phyloP scores from a whole-genome alignment of 1,140 invertebrate species.

The Agrypnia vestita region DNA sequence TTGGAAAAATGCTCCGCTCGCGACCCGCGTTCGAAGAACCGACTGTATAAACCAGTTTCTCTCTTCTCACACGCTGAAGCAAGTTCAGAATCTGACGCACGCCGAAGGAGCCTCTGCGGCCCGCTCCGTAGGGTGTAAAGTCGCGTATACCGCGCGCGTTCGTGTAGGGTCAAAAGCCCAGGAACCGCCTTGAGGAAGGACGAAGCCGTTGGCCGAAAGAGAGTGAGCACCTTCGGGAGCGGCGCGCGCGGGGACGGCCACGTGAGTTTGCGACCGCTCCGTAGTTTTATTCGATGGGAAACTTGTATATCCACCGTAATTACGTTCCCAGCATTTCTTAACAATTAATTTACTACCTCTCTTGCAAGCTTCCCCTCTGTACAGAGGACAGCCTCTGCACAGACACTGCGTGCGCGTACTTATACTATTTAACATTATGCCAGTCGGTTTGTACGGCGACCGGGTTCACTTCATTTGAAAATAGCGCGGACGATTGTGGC shows the following conservation, averaged over 20 bases:
- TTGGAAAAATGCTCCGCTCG: conserved; percentile 13
- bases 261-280: conserved; percentile 30
- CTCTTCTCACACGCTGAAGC: conserved; percentile 14
- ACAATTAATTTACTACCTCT: conserved; percentile 43
- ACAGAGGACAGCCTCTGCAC: too few relatives aligned
- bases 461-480: too few relatives aligned
- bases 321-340: conserved; percentile 39
- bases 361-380: too few relatives aligned
- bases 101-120: conserved; percentile 5
- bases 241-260: not conserved
- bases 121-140: conserved; percentile 15
- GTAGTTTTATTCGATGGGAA: conserved; percentile 43
- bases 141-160: conserved; percentile 26
- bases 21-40: conserved; percentile 5
- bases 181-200: conserved; percentile 37
- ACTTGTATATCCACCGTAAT: conserved; percentile 50
- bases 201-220: conserved; percentile 9
- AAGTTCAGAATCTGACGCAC: not conserved
- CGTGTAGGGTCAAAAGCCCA: not conserved
- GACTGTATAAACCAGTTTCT: conserved; percentile 42
- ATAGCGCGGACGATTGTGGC: too few relatives aligned
- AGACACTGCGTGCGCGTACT: too few relatives aligned
- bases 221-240: conserved; percentile 6
- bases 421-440: too few relatives aligned
- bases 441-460: too few relatives aligned